A percentile compares a stretch with the other conserved stretches of the same genome.
Evolutionary conservation across 2,888 invertebrate genomes (phyloP).

Genomic region (Parnassius mnemosyne): DNA sequence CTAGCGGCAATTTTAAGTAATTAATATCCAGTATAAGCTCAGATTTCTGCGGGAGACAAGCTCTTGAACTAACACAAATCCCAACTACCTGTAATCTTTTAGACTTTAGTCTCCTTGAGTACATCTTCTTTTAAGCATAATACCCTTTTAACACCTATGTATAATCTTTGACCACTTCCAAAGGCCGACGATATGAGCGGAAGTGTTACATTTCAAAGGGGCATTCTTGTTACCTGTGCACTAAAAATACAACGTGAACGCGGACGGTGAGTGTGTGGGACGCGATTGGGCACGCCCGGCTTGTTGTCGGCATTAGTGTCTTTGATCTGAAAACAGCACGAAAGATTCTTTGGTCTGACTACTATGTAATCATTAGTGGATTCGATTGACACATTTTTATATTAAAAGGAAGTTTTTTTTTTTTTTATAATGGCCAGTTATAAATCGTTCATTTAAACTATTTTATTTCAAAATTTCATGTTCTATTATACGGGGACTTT

Average conservation of each 20-base stretch:
- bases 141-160: not conserved
- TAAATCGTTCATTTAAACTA: slow-evolving; percentile 2
- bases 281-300: slow-evolving; percentile 50
- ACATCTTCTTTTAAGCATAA: slow-evolving; percentile 33
- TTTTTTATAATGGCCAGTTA: slow-evolving; percentile 16
- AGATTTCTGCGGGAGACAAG: no score
- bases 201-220: slow-evolving; percentile 77
- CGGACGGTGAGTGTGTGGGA: slow-evolving; percentile 30
- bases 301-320: slow-evolving; percentile 33
- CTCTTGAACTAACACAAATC: no score
- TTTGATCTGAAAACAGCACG: slow-evolving; percentile 57
- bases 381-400: slow-evolving; percentile 21
- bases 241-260: slow-evolving; percentile 59
- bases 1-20: no score
- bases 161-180: slow-evolving; percentile 39
- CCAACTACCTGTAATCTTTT: no score
- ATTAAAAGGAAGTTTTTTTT: slow-evolving; percentile 2
- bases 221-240: slow-evolving; percentile 78
- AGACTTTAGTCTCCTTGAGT: not conserved
- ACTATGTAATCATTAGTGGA: slow-evolving; percentile 24
- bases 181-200: slow-evolving; percentile 64
- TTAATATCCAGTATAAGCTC: no score
- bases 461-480: slow-evolving; percentile 3
- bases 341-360: slow-evolving; percentile 39
- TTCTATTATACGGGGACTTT: no score